Evolutionary conservation across 2,888 invertebrate genomes (phyloP).

Genomic region (Nemotelus nigrinus): DNA sequence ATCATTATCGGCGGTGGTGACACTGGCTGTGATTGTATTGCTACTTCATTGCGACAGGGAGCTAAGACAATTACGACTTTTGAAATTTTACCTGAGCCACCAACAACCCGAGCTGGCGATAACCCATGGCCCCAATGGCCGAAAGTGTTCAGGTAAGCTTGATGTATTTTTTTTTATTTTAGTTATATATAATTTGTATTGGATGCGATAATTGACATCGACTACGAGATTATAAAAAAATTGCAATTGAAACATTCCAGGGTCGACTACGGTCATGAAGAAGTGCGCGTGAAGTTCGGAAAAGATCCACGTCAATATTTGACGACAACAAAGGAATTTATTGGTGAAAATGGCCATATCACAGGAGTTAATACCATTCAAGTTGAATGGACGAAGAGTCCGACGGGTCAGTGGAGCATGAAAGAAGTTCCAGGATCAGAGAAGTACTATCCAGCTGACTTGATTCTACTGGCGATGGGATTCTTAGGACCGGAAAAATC

Average conservation of each 20-base stretch:
- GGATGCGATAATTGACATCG: too few species aligned
- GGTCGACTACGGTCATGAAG: conserved; percentile 98
- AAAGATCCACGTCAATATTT: conserved; percentile 93
- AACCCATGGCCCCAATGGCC: conserved; percentile 99
- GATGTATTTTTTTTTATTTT: neutral
- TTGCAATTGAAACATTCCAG: conserved; percentile 58
- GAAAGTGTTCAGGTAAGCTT: conserved; percentile 80
- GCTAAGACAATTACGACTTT: conserved; percentile 90
- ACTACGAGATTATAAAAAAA: too few species aligned
- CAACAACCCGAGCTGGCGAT: conserved; percentile 79
- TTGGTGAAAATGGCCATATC: conserved; percentile 91
- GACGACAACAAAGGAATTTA: conserved; percentile 93
- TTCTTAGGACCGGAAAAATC: conserved; percentile 95
- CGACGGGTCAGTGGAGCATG: conserved; percentile 94
- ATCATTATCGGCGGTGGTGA: conserved; percentile 90
- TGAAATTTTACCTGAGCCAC: conserved; percentile 96
- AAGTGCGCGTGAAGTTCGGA: conserved; percentile 90
- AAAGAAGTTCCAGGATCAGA: conserved; percentile 83
- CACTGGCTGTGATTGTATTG: conserved; percentile 98
- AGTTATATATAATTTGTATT: neutral
- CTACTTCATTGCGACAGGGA: conserved; percentile 93
- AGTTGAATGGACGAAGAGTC: conserved; percentile 94
- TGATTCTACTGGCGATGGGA: conserved; percentile 97
- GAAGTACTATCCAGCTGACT: conserved; percentile 83
- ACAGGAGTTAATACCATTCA: conserved; percentile 88